phyloP scores from a whole-genome alignment of 1,140 invertebrate genomes.

The Psix sp. region DNA sequence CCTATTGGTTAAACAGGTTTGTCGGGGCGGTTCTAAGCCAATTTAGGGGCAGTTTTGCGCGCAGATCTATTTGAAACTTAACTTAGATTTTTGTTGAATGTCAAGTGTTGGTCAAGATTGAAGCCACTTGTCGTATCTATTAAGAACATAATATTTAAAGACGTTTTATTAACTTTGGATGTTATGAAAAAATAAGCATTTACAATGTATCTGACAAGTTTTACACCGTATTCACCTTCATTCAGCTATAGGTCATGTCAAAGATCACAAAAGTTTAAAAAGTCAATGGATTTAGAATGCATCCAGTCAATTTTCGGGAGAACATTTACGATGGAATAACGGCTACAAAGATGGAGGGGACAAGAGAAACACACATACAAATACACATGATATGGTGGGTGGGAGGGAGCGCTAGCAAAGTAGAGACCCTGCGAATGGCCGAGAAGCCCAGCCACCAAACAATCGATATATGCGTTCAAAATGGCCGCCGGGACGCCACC shows the following conservation, averaged over 20 bases:
- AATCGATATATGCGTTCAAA: constrained; percentile 79
- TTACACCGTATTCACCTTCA: no score
- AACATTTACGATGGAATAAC: constrained; percentile 31
- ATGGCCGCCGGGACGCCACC: constrained; percentile 77
- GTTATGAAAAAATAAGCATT: constrained; percentile 1
- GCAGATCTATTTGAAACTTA: constrained; percentile 60
- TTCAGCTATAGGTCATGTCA: no score
- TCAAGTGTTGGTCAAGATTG: constrained; percentile 31
- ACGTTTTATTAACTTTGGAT: neutral
- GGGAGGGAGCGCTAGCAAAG: constrained; percentile 53
- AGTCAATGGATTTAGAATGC: constrained; percentile 23
- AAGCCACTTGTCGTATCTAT: constrained; percentile 39
- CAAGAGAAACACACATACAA: constrained; percentile 54
- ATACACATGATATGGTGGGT: constrained; percentile 37
- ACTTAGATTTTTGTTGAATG: no score
- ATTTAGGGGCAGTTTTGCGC: constrained; percentile 74
- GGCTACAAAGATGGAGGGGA: constrained; percentile 29
- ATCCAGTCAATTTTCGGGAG: constrained; percentile 26
- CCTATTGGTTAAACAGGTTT: constrained; percentile 69
- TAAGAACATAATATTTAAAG: constrained; percentile 12
- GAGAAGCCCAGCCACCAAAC: constrained; percentile 77
- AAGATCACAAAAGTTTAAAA: neutral
- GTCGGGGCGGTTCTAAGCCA: constrained; percentile 76
- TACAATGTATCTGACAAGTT: constrained; percentile 7
- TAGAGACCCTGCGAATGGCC: constrained; percentile 73